Evolutionary conservation across 92 coral and sea anemone genomes (phyloP), one percentile per base, ranked within the genome.

Genomic region (Porites evermanni): DNA sequence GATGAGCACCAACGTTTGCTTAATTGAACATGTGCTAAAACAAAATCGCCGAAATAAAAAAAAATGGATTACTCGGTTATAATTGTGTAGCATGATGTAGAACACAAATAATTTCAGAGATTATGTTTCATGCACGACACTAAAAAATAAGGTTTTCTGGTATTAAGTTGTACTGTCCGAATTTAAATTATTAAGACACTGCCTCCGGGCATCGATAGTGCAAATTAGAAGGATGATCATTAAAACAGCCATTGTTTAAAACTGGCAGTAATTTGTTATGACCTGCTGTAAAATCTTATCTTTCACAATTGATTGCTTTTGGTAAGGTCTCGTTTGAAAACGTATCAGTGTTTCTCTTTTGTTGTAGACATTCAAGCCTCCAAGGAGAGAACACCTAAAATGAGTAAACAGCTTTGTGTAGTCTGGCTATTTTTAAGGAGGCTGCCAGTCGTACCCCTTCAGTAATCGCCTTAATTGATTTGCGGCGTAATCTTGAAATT

Each of bases 161-260:
- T 52, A 70, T 50, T 21, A 82, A 82, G 53, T 51, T 26, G 24
- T 76, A 54, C 65, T 78, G 70, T 26, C 21, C 32, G 24, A 21
- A 51, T 67, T 12, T 6, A 67, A 68, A 23, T 20, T 18, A 80
- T 26, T 23, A 7, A 60, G 61, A 61, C 13, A 9, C 64, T 69
- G 77, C 78, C 79, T 14, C 87, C 54, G 80, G 80, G 17, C 64
- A 47, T 83, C 38, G 44, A 61, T 73, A 73, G 87, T 83, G 86
- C 79, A 71, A 72, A 59, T 82, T 80, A 53, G 66, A 14, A 8
- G 17, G 75, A 59, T 10, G 14, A 51, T 17, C 21, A 70, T 59
- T 68, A 63, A 53, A 24, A 29, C 26, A 68, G 29, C 21, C 67
- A 80, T 68, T 58, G 32, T 70, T 11, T 32, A 74, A 38, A 81